A percentile compares a stretch with the other conserved stretches of the same genome.
These are phyloP conservation scores for Bombus impatiens DNA, from an alignment of 1,140 invertebrate species.

Conservation along the genomic window DNA sequence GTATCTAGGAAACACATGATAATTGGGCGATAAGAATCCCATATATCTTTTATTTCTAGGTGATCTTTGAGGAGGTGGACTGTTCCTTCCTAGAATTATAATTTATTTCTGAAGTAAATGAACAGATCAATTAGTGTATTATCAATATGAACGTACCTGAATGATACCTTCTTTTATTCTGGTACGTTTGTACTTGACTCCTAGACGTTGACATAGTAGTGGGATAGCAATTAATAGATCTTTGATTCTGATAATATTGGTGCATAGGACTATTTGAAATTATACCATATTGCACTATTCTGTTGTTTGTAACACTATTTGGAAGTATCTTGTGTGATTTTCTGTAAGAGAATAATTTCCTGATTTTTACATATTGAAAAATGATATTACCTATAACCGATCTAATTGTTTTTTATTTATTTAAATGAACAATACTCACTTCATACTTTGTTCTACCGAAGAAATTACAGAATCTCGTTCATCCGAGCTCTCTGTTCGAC, in stretches of 20 bases:
- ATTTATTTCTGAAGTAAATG: not conserved
- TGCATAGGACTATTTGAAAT: slow-evolving; percentile 66
- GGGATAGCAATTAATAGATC: slow-evolving; percentile 69
- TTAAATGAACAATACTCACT: slow-evolving; percentile 63
- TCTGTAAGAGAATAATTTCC: slow-evolving; percentile 54
- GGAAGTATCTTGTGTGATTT: slow-evolving; percentile 67
- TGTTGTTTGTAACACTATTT: slow-evolving; percentile 54
- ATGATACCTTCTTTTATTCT: slow-evolving; percentile 76
- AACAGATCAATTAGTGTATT: not conserved
- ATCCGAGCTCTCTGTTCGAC: slow-evolving; percentile 78
- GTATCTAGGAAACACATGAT: slow-evolving; percentile 65
- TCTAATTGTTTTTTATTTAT: not conserved
- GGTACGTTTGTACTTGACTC: slow-evolving; percentile 75
- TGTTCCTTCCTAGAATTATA: slow-evolving; percentile 71
- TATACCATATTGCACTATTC: slow-evolving; percentile 58
- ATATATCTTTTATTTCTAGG: slow-evolving; percentile 74
- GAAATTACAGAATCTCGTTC: slow-evolving; percentile 79
- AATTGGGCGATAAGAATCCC: slow-evolving; percentile 64
- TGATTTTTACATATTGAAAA: slow-evolving; percentile 17
- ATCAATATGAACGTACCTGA: slow-evolving; percentile 63
- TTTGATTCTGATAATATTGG: slow-evolving; percentile 75
- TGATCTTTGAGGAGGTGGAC: slow-evolving; percentile 72
- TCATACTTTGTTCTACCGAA: slow-evolving; percentile 71
- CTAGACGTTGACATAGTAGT: slow-evolving; percentile 65
- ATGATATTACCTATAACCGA: not conserved